A percentile compares a stretch with the other conserved stretches of the same genome.
Evolutionary conservation across 2,113 vertebrate species (phyloP).

Genomic region (Leucosticte australis): DNA sequence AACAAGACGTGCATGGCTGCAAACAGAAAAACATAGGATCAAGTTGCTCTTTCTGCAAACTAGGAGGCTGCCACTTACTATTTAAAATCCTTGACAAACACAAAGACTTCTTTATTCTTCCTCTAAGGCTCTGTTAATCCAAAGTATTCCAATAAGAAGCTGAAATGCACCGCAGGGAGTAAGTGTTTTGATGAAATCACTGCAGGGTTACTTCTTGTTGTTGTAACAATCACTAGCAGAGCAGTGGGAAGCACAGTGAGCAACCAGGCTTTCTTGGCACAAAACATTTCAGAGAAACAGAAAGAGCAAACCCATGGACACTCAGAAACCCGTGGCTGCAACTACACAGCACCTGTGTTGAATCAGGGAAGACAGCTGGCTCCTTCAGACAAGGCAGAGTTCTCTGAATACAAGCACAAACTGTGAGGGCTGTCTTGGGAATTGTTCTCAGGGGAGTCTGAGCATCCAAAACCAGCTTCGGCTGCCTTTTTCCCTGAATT

Average conservation of each 20-base stretch:
- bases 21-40: neutral
- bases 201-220: slow-evolving; percentile 61
- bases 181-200: slow-evolving; percentile 63
- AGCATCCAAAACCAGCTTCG: slow-evolving; percentile 16
- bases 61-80: slow-evolving; percentile 26
- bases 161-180: slow-evolving; percentile 28
- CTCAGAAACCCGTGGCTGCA: neutral
- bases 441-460: slow-evolving; percentile 22
- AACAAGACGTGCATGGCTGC: neutral
- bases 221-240: slow-evolving; percentile 54
- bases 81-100: slow-evolving; percentile 56
- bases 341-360: slow-evolving; percentile 3
- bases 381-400: neutral
- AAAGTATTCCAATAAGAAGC: slow-evolving; percentile 55
- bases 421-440: slow-evolving; percentile 10
- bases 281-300: neutral
- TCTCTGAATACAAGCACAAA: slow-evolving; percentile 21
- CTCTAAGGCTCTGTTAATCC: slow-evolving; percentile 52
- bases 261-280: neutral
- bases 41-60: neutral
- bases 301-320: neutral
- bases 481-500: slow-evolving; percentile 45
- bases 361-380: slow-evolving; percentile 15
- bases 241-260: slow-evolving; percentile 48
- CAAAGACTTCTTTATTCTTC: slow-evolving; percentile 59